phyloP scores from a whole-genome alignment of 1,140 invertebrate genomes.

The Lethocerus indicus region DNA sequence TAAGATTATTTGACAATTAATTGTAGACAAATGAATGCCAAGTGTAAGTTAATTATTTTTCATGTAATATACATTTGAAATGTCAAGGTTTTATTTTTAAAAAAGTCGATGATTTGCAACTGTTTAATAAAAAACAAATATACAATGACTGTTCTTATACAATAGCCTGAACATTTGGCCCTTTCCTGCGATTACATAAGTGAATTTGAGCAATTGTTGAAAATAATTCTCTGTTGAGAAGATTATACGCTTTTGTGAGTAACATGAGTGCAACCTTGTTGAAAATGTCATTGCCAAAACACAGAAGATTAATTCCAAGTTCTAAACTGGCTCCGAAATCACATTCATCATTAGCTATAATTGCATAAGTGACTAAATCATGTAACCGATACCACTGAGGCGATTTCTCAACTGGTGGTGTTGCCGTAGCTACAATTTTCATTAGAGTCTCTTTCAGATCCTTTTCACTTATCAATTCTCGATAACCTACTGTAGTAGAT shows the following conservation, averaged over 20 bases:
- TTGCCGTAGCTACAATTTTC: constrained; percentile 38
- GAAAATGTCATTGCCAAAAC: constrained; percentile 46
- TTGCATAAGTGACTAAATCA: constrained; percentile 58
- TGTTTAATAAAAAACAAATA: no score
- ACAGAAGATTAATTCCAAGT: constrained; percentile 70
- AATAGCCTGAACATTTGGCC: no score
- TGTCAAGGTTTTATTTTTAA: no score
- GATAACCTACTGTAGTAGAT: constrained; percentile 62
- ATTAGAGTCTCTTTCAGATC: constrained; percentile 50
- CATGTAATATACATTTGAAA: no score
- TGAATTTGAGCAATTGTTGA: constrained; percentile 52
- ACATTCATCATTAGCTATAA: constrained; percentile 83
- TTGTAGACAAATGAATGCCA: no score
- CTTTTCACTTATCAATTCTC: constrained; percentile 49
- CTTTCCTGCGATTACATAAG: constrained; percentile 36
- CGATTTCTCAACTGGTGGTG: constrained; percentile 36
- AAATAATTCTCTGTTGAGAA: constrained; percentile 55
- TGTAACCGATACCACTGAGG: constrained; percentile 42
- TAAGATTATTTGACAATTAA: no score
- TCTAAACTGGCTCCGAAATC: constrained; percentile 87
- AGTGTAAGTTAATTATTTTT: no score
- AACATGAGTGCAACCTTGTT: constrained; percentile 44
- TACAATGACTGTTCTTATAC: no score
- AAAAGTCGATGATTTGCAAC: no score
- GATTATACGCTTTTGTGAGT: constrained; percentile 56